Base-by-base conservation (phyloP, 2,797 vertebrate genomes). In the Helicolenus hilgendorfi region DNA sequence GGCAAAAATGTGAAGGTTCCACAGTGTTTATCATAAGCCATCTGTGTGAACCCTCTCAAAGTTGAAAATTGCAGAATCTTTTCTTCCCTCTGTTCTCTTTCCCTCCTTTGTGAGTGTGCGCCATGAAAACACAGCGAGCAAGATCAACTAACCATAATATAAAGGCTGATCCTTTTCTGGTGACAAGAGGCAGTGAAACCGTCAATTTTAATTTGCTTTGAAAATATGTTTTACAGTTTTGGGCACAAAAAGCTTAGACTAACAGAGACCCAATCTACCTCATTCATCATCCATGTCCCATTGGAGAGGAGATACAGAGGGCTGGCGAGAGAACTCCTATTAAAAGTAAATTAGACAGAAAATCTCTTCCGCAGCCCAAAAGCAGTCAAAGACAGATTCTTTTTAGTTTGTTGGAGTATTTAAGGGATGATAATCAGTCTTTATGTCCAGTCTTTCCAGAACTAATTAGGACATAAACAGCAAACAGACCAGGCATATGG, bases 1-100 rank as follows among this genome's bases (percentile, higher is more conserved):
- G 89, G 91, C 92, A 96, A 93, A 96, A 95, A 96, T 93, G 94
- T 91, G 92, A 93, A 85, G 86, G 92, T 93, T 94, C 92, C 88
- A 92, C 91, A 88, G 89, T 96, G 94, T 95, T 97, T 96, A 96
- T 95, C 88, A 91, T 93, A 91, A 95, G 83, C 92, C 96, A 97
- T 97, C 96, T 97, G 96, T 88, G 89, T 92, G 93, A 97, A 97
- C 93, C 88, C 85, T 88, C 81, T 89, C 80, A 91, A 84, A 92
- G 89, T 91, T 93, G 87, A 94, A 94, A 94, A 91, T 73, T 79
- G 67, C 80, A 69, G 77, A 91, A 93, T 92, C 83, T 85, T 92
- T 89, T 92, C 84, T 84, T 92, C 81, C 81, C 92, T 93, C 89
- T 85, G 64, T 84, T 87, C 89, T 75, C 67, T 33, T 82, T 89